Percentiles rank a stretch among this genome's conserved stretches.
These are phyloP conservation scores for Sminthurides aquaticus DNA, from an alignment of 2,888 invertebrate species.

Conservation along the genomic window DNA sequence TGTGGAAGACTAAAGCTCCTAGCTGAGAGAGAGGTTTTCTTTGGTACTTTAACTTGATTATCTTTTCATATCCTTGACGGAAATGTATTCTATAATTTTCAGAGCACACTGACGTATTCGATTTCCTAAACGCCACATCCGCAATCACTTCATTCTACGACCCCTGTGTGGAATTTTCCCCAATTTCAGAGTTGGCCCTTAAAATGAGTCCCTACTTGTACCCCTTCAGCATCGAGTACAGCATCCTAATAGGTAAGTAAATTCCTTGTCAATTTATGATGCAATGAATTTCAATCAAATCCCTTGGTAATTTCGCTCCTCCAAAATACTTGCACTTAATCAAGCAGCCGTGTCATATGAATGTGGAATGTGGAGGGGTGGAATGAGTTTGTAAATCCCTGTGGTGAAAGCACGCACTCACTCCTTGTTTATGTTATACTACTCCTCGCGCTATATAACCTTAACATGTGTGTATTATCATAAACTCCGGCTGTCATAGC, in stretches of 20 bases:
- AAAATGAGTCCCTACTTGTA: slow-evolving; percentile 67
- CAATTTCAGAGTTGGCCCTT: slow-evolving; percentile 45
- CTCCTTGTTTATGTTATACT: no score
- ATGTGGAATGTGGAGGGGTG: no score
- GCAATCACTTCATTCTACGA: slow-evolving; percentile 42
- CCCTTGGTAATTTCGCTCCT: no score
- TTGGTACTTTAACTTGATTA: neutral
- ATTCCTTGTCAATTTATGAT: slow-evolving; percentile 12
- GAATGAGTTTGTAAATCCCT: no score
- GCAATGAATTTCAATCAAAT: slow-evolving; percentile 7
- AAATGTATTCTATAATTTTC: slow-evolving; percentile 17
- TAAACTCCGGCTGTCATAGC: no score
- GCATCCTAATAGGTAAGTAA: slow-evolving; percentile 62
- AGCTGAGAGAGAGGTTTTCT: neutral
- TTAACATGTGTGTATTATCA: no score
- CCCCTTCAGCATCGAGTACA: slow-evolving; percentile 73
- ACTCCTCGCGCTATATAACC: no score
- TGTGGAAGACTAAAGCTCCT: neutral
- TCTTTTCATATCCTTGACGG: neutral
- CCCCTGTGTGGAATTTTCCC: slow-evolving; percentile 44
- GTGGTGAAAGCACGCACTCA: no score
- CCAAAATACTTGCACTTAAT: no score
- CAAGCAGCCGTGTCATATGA: no score
- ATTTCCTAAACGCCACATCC: slow-evolving; percentile 48
- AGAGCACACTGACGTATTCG: slow-evolving; percentile 46